Evolutionary conservation across 2,113 vertebrate genomes (phyloP), one percentile per base, ranked within the genome.

Genomic region (Syngnathus scovelli): DNA sequence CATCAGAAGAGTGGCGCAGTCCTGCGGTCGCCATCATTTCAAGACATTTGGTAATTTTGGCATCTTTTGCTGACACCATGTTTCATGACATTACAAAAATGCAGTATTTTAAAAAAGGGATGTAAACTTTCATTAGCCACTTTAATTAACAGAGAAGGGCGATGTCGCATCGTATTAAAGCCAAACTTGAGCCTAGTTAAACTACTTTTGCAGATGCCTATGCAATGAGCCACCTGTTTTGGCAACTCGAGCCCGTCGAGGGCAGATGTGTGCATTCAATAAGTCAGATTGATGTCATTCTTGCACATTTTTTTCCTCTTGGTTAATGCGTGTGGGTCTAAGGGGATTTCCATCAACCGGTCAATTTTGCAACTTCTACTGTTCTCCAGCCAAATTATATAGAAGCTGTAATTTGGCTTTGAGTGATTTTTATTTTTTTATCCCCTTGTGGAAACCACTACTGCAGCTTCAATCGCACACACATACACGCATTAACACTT

Each of bases 371-470:
- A 62, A 62, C 66, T 74, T 84, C 72, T 59, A 79, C 80, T 87
- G 58, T 81, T 88, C 78, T 61, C 43, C 48, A 72, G 79, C 89
- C 87, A 89, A 89, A 69, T 71, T 76, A 86, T 89, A 89, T 73
- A 61, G 69, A 76, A 69, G 64, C 75, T 86, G 80, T 82, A 33
- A 75, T 83, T 90, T 88, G 86, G 88, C 83, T 61, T 37, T 0
- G 11, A 60, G 52, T 44, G 12, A 23, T 21, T 62, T 62, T 62
- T 43, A 23, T 21, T 41, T 41, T 12, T 23, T 7, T 43, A 55
- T 62, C 21, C 37, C 48, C 33, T 23, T 48, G 19, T 75, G 41
- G 58, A 66, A 58, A 48, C 38, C 66, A 48, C 65, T 48, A 43
- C 37, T 15, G 2, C 19, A 49, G 37, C 54, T 65, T 62, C 23